Conservation (phyloP, 1,140 invertebrate species). For the Temnothorax curvispinosus region DNA sequence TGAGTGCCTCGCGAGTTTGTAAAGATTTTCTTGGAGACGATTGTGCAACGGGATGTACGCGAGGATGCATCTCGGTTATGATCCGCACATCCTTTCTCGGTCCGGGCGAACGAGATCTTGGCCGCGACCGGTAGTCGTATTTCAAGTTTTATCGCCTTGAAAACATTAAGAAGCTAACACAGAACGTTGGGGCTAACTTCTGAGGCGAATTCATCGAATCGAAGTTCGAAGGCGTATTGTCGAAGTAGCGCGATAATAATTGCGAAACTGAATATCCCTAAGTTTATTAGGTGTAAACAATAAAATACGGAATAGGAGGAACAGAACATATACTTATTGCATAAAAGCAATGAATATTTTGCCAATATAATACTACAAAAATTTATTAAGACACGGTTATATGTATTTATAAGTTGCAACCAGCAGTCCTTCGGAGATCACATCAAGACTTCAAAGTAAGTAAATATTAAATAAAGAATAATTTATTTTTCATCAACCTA, state of each 20-base stretch:
- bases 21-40: background rate
- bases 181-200: background rate
- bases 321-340: background rate
- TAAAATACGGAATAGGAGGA: background rate
- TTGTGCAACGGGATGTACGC: slow-evolving; percentile 48
- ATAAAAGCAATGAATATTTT: background rate
- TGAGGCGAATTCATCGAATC: background rate
- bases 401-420: background rate
- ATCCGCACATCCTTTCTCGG: slow-evolving; percentile 81
- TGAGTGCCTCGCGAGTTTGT: slow-evolving; percentile 1
- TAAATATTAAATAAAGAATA: background rate
- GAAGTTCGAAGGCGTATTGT: background rate
- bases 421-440: background rate
- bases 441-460: slow-evolving; percentile 14
- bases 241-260: background rate
- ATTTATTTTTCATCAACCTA: background rate
- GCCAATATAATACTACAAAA: background rate
- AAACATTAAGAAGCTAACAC: slow-evolving; percentile 70
- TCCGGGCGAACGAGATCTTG: slow-evolving; percentile 62
- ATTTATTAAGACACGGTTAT: background rate
- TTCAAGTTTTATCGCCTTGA: slow-evolving; percentile 84
- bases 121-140: slow-evolving; percentile 76
- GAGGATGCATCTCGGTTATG: slow-evolving; percentile 77
- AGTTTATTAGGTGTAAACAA: background rate
- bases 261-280: background rate